phyloP scores from a whole-genome alignment of 2,888 invertebrate genomes.

The Sarcophaga carnaria region DNA sequence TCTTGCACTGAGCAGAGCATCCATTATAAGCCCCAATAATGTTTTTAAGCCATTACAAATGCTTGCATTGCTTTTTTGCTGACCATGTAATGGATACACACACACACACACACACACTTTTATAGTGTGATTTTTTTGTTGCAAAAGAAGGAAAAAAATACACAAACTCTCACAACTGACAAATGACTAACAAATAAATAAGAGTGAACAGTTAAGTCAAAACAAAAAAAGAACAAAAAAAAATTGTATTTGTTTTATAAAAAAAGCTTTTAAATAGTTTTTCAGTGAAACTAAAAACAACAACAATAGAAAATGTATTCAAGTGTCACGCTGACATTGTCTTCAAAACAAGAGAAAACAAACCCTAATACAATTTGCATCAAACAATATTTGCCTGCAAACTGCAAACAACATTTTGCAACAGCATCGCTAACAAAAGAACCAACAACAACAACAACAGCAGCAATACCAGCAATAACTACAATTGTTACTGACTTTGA shows the following conservation, averaged over 20 bases:
- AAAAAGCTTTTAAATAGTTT: conserved; percentile 52
- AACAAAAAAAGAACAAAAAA: background rate
- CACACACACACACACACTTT: background rate
- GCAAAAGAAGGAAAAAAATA: background rate
- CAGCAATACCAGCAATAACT: conserved; percentile 9
- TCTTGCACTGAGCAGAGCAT: too few species aligned
- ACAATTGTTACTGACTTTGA: conserved; percentile 56
- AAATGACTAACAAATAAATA: conserved; percentile 59
- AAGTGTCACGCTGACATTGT: conserved; percentile 61
- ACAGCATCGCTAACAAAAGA: conserved; percentile 14
- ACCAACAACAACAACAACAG: background rate
- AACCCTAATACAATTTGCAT: conserved; percentile 68
- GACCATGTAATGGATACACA: conserved; percentile 27
- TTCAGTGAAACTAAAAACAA: conserved; percentile 23
- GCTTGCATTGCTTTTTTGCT: conserved; percentile 29
- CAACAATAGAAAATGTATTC: conserved; percentile 15
- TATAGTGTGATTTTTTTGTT: background rate
- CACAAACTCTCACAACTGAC: conserved; percentile 33
- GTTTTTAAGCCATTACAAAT: background rate
- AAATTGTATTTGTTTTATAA: conserved; percentile 6
- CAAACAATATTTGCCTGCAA: conserved; percentile 62
- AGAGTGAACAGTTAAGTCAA: conserved; percentile 7
- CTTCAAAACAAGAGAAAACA: conserved; percentile 11
- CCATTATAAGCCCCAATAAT: too few species aligned
- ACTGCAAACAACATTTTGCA: conserved; percentile 52